These are phyloP conservation scores for Sula dactylatra DNA, from an alignment of 2,113 vertebrate genomes.

Conservation along the genomic window DNA sequence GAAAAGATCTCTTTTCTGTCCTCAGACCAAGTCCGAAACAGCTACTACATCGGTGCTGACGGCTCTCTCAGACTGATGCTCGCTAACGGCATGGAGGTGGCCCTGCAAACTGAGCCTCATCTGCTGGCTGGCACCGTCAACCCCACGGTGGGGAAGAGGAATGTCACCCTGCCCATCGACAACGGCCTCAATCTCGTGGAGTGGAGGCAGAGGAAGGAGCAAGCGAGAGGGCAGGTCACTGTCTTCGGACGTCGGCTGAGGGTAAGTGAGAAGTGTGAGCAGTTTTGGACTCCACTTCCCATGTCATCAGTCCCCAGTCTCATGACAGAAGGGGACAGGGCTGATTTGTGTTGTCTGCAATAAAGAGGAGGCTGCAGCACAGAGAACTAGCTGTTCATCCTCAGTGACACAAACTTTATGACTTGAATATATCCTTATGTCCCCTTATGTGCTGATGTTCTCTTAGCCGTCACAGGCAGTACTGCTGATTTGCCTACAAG, in stretches of 20 bases:
- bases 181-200: slow-evolving; percentile 96
- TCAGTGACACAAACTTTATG: not conserved
- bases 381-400: not conserved
- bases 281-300: not conserved
- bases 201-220: slow-evolving; percentile 97
- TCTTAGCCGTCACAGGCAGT: not conserved
- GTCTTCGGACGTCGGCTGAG: slow-evolving; percentile 93
- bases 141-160: slow-evolving; percentile 94
- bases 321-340: not conserved
- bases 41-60: slow-evolving; percentile 93
- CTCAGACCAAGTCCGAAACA: slow-evolving; percentile 96
- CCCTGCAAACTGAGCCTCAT: slow-evolving; percentile 94
- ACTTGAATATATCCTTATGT: not conserved
- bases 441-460: not conserved
- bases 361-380: not conserved
- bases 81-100: slow-evolving; percentile 97
- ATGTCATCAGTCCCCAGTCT: not conserved
- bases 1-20: not conserved
- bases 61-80: slow-evolving; percentile 91
- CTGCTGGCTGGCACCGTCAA: slow-evolving; percentile 93
- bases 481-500: not conserved
- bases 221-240: slow-evolving; percentile 92
- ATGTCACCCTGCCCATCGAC: slow-evolving; percentile 94
- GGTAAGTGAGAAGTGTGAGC: slow-evolving; percentile 73
- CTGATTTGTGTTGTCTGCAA: not conserved